Evolutionary conservation across 2,797 vertebrate species (phyloP).

Genomic region (Percopsis omiscomaycus): DNA sequence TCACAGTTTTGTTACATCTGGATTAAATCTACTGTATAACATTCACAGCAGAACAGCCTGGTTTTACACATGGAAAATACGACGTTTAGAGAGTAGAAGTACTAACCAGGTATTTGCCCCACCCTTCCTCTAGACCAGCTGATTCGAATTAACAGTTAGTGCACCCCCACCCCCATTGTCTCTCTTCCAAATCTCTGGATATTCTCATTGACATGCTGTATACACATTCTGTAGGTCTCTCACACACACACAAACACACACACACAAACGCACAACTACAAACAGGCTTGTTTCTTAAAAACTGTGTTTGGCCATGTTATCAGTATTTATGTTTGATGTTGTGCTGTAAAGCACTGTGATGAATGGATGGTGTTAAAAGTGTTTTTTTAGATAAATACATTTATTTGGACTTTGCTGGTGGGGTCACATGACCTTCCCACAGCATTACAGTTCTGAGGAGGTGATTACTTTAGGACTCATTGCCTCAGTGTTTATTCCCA

Average conservation of each 20-base stretch:
- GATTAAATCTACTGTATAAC: no score
- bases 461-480: slow-evolving; percentile 25
- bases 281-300: slow-evolving; percentile 2
- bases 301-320: background rate
- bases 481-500: slow-evolving; percentile 19
- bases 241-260: background rate
- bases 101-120: no score
- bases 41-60: no score
- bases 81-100: no score
- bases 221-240: background rate
- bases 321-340: slow-evolving; percentile 2
- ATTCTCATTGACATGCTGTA: background rate
- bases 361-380: slow-evolving; percentile 8
- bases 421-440: slow-evolving; percentile 18
- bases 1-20: no score
- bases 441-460: slow-evolving; percentile 11
- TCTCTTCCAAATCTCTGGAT: no score
- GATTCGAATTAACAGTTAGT: no score
- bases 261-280: background rate
- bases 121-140: no score
- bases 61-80: no score
- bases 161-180: no score
- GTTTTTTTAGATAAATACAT: slow-evolving; percentile 3
- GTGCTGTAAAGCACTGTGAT: slow-evolving; percentile 7
- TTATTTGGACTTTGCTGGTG: slow-evolving; percentile 2